These are phyloP conservation scores for Drosophila engyochracea DNA, from an alignment of 2,888 invertebrate genomes.

Conservation along the genomic window DNA sequence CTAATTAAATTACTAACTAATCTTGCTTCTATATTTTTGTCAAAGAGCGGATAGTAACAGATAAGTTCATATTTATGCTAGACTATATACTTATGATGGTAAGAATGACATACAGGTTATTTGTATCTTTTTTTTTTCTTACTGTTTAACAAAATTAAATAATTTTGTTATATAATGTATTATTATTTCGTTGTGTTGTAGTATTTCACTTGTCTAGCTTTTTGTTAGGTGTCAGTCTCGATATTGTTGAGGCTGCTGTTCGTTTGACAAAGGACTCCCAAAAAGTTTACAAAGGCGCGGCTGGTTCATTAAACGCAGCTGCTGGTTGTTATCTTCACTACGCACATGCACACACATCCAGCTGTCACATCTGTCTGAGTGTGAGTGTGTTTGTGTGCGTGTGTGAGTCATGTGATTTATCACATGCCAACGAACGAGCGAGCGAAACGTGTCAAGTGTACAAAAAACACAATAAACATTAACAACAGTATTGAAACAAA, in stretches of 20 bases:
- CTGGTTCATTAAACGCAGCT: constrained; percentile 80
- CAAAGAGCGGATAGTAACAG: not conserved
- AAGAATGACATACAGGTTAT: not conserved
- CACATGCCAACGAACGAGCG: constrained; percentile 63
- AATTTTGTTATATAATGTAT: constrained; percentile 14
- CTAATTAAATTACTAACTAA: not conserved
- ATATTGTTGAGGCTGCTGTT: constrained; percentile 28
- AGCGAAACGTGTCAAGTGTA: constrained; percentile 76
- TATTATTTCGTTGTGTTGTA: constrained; percentile 10
- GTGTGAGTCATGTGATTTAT: constrained; percentile 66
- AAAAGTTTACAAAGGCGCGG: constrained; percentile 69
- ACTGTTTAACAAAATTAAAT: not conserved
- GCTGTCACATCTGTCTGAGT: constrained; percentile 21
- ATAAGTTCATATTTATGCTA: not conserved
- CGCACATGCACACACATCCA: constrained; percentile 30
- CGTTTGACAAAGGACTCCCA: constrained; percentile 62
- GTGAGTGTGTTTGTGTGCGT: constrained; percentile 5
- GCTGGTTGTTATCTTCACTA: constrained; percentile 68
- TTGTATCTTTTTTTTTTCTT: rapidly evolving
- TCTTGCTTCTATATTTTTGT: not conserved
- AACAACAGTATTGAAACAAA: constrained; percentile 66
- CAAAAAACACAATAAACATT: constrained; percentile 69
- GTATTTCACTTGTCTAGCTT: constrained; percentile 4
- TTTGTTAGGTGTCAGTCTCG: constrained; percentile 25
- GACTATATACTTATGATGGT: not conserved